phyloP scores from a whole-genome alignment of 2,113 vertebrate species.

The Passer domesticus region DNA sequence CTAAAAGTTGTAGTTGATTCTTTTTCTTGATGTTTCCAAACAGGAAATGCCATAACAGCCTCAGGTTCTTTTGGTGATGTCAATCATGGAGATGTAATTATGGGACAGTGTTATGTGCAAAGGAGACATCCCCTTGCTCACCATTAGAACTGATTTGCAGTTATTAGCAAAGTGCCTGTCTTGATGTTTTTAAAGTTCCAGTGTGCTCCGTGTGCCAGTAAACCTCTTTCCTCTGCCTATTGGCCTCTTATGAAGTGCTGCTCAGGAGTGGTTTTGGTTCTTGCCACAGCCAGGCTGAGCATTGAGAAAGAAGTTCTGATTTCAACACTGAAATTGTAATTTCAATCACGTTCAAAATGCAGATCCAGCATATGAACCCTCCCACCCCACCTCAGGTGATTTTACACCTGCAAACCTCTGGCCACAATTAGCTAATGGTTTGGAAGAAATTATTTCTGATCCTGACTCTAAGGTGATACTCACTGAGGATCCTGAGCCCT shows the following conservation, averaged over 20 bases:
- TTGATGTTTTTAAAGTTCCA: background rate
- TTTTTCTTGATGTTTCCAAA: background rate
- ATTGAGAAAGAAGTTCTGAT: background rate
- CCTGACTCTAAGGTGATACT: background rate
- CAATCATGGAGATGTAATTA: background rate
- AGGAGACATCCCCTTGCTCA: background rate
- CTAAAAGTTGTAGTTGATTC: background rate
- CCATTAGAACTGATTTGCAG: background rate
- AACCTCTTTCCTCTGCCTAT: background rate
- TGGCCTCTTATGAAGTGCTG: background rate
- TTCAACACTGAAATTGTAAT: background rate
- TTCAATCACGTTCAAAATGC: background rate
- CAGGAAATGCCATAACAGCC: background rate
- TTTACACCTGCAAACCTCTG: background rate
- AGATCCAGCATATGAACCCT: background rate
- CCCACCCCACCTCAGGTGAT: background rate
- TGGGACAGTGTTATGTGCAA: background rate
- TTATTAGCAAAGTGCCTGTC: background rate
- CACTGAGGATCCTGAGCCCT: background rate
- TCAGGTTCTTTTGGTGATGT: background rate
- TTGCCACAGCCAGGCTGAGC: background rate
- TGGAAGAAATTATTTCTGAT: background rate
- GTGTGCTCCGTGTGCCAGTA: fast-evolving
- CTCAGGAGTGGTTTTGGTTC: background rate
- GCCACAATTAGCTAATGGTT: background rate